These are phyloP conservation scores for Guaruba guarouba DNA, from an alignment of 2,113 vertebrate genomes.

Conservation along the genomic window DNA sequence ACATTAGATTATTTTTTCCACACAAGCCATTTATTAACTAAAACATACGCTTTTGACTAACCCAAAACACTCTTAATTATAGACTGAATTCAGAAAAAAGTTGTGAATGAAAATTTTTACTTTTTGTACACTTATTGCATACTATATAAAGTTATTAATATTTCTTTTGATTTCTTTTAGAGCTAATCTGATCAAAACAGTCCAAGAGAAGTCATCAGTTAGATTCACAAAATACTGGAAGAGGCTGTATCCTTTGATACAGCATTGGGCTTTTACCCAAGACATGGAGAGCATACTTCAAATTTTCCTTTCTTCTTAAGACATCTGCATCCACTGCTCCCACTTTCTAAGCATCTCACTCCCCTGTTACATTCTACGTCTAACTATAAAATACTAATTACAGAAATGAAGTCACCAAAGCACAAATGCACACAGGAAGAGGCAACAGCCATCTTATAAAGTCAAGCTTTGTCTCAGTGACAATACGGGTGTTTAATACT, in stretches of 20 bases:
- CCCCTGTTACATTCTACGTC: neutral
- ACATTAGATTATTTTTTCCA: neutral
- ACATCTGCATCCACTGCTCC: neutral
- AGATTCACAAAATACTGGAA: neutral
- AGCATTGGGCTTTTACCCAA: neutral
- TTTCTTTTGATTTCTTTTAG: neutral
- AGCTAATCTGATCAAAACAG: neutral
- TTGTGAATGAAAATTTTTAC: neutral
- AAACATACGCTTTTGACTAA: neutral
- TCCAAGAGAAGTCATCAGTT: neutral
- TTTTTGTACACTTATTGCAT: neutral
- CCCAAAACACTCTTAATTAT: neutral
- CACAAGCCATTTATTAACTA: neutral
- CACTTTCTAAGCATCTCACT: neutral
- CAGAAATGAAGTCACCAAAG: neutral
- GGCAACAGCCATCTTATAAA: neutral
- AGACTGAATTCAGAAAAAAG: neutral
- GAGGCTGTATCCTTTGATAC: neutral
- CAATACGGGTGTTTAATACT: neutral
- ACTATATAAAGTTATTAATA: neutral
- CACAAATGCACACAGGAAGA: accelerated
- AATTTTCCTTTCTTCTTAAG: neutral
- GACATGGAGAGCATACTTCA: neutral
- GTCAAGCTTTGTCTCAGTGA: neutral
- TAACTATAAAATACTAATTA: neutral